Evolutionary conservation across 2,113 vertebrate genomes (phyloP), one percentile per base, ranked within the genome.

Genomic region (Setophaga kirtlandii): DNA sequence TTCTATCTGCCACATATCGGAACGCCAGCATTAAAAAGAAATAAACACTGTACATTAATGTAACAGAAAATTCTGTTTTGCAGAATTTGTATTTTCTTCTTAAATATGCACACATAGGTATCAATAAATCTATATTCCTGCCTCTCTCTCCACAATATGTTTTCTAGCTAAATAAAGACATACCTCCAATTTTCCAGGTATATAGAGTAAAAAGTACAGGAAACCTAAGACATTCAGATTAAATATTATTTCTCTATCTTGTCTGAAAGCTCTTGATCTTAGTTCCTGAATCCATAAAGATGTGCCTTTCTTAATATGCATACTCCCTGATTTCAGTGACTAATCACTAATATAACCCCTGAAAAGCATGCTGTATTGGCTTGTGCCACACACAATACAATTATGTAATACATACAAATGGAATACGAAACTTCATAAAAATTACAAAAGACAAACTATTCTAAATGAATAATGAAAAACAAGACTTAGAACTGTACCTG

Each of bases 401-500:
- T 18, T 42, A 25, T 35, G 15, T 28, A 53, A 78, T n/a, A 42
- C 30, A 22, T 11, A 21, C 35, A 73, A 83, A 4, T 9, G 2
- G 10, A 44, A 9, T 31, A 49, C 2, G 2, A 37, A 1, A 41
- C 10, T 6, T 3, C 1, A 65, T 3, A 90, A 6, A 30, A 94
- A 24, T 23, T 14, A 71, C 7, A 10, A 83, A 67, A 75, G 11
- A 49, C 0, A 47, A 76, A 44, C 11, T 5, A 27, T 27, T 83
- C 3, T 50, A 73, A 80, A 63, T 52, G 30, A 68, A 31, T 7
- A 50, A 19, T 2, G 5, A n/a, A 88, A 59, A 63, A 55, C 3
- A 80, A 13, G 35, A 55, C 44, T 92, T 75, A 46, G n/a, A 80
- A 94, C 23, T 74, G n/a, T 93, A 99, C 99, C 99, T 99, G 98